Evolutionary conservation across 2,797 vertebrate species (phyloP).

Genomic region (Anabas testudineus): DNA sequence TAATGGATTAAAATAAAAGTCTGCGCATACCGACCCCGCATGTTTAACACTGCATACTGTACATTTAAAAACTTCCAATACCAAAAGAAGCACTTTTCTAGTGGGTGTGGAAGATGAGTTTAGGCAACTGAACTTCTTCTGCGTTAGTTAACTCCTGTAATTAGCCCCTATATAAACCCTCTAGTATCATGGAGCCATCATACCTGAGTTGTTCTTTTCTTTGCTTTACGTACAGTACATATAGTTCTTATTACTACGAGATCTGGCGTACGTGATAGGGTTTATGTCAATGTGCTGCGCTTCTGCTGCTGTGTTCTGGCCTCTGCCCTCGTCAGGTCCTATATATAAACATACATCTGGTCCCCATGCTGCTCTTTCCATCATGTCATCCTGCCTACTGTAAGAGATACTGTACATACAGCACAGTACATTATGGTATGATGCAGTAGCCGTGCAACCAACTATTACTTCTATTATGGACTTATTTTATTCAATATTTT

Average conservation of each 20-base stretch:
- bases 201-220: slow-evolving; percentile 29
- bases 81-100: slow-evolving; percentile 5
- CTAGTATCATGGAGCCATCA: neutral
- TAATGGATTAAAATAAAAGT: slow-evolving; percentile 62
- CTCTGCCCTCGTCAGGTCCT: slow-evolving; percentile 70
- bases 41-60: slow-evolving; percentile 19
- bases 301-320: slow-evolving; percentile 67
- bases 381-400: slow-evolving; percentile 66
- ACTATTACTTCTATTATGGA: neutral
- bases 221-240: slow-evolving; percentile 44
- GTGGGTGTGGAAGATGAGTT: neutral
- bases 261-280: slow-evolving; percentile 69
- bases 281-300: slow-evolving; percentile 59
- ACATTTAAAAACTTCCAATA: slow-evolving; percentile 12
- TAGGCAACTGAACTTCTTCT: too few species aligned
- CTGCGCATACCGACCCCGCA: slow-evolving; percentile 1
- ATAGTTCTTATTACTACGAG: slow-evolving; percentile 45
- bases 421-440: slow-evolving; percentile 1
- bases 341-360: slow-evolving; percentile 78
- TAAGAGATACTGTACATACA: slow-evolving; percentile 35
- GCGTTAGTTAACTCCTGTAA: slow-evolving; percentile 16
- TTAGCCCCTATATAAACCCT: slow-evolving; percentile 35
- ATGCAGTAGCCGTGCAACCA: slow-evolving; percentile 6
- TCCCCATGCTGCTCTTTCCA: slow-evolving; percentile 70
- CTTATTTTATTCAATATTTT: slow-evolving; percentile 1